A percentile compares a stretch with the other conserved stretches of the same genome.
These are phyloP conservation scores for Uria aalge DNA, from an alignment of 2,113 vertebrate genomes.

Conservation along the genomic window DNA sequence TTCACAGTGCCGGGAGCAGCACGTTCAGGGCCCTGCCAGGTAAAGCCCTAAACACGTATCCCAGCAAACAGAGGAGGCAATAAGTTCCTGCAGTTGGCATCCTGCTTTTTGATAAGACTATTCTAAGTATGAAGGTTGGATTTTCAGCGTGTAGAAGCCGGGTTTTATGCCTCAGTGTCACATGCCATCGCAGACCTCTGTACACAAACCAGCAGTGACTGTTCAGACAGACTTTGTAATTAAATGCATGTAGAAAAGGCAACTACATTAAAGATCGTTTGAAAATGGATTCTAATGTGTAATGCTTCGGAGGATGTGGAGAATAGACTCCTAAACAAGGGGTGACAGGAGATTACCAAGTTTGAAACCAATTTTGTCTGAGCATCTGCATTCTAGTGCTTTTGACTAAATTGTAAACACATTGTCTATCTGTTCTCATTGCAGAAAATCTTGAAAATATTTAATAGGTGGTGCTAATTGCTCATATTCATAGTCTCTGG, in stretches of 20 bases:
- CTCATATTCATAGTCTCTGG: background rate
- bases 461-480: background rate
- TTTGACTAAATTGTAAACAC: background rate
- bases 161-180: background rate
- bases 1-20: background rate
- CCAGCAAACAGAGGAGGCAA: background rate
- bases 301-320: background rate
- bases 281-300: background rate
- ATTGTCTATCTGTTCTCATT: background rate
- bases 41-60: background rate
- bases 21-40: background rate
- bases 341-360: background rate
- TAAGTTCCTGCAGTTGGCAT: background rate
- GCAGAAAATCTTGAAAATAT: background rate
- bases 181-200: fast-evolving
- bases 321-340: background rate
- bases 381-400: background rate
- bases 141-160: background rate
- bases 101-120: background rate
- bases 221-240: background rate
- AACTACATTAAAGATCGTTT: background rate
- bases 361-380: background rate
- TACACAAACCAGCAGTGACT: background rate
- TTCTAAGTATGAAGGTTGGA: background rate
- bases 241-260: background rate